phyloP scores from a whole-genome alignment of 2,888 invertebrate species.

The Therioaphis trifolii region DNA sequence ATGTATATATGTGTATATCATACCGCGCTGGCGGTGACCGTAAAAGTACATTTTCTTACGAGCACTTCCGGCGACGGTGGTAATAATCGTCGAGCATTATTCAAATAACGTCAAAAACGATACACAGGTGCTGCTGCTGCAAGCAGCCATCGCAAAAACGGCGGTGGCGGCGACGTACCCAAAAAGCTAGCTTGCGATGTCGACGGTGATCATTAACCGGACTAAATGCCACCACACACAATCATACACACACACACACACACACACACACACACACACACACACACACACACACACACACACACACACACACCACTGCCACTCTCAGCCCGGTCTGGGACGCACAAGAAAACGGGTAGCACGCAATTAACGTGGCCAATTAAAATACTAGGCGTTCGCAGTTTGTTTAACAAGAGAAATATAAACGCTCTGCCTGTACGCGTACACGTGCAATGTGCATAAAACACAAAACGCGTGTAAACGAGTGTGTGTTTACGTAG shows the following conservation, averaged over 20 bases:
- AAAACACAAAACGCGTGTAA: background rate
- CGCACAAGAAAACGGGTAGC: conserved; percentile 36
- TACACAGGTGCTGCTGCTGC: conserved; percentile 14
- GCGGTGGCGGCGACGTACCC: background rate
- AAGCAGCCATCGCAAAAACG: conserved; percentile 32
- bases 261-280: no score
- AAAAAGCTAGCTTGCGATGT: conserved; percentile 8
- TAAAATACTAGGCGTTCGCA: conserved; percentile 33
- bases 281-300: no score
- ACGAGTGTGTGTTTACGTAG: background rate
- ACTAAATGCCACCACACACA: conserved; percentile 18
- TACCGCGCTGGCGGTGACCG: no score
- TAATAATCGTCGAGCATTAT: conserved; percentile 39
- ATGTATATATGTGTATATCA: no score
- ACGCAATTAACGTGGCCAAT: conserved; percentile 46
- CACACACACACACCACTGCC: background rate
- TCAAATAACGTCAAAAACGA: conserved; percentile 47
- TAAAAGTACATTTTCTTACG: conserved; percentile 32
- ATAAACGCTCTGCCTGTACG: background rate
- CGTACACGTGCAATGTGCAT: background rate
- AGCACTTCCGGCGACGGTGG: background rate
- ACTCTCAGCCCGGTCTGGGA: background rate
- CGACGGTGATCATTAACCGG: conserved; percentile 11
- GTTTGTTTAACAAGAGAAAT: conserved; percentile 40
- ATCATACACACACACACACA: background rate